Evolutionary conservation across 1,140 invertebrate species (phyloP).

Genomic region (Heliconius congener): DNA sequence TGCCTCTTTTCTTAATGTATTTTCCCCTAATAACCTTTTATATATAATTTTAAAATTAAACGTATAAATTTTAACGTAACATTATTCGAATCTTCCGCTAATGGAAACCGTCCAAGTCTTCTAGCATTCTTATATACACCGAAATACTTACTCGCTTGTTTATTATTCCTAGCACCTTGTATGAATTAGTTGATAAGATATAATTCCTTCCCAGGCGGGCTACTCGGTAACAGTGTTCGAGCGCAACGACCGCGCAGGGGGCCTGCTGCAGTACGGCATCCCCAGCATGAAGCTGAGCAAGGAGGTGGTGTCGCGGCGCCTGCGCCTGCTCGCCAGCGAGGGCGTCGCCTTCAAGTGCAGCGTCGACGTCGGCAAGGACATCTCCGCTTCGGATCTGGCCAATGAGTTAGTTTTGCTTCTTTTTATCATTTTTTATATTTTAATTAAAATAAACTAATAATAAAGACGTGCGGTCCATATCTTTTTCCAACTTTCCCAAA

Average conservation of each 20-base stretch:
- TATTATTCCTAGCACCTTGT: too few relatives aligned
- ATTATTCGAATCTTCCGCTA: too few relatives aligned
- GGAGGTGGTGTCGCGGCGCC: slow-evolving; percentile 93
- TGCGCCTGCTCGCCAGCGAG: slow-evolving; percentile 93
- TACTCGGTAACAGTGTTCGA: slow-evolving; percentile 97
- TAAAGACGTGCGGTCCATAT: too few relatives aligned
- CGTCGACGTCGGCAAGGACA: slow-evolving; percentile 95
- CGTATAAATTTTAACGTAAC: too few relatives aligned
- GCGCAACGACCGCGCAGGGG: slow-evolving; percentile 96
- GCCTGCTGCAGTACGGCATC: slow-evolving; percentile 98
- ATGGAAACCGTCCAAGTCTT: too few relatives aligned
- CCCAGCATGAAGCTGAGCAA: slow-evolving; percentile 99
- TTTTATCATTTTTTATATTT: too few relatives aligned
- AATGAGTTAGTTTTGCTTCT: slow-evolving; percentile 72
- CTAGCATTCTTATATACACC: too few relatives aligned
- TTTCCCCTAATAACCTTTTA: background rate
- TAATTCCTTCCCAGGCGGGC: slow-evolving; percentile 83
- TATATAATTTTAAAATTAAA: too few relatives aligned
- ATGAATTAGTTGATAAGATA: too few relatives aligned
- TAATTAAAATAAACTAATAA: too few relatives aligned
- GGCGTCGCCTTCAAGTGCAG: slow-evolving; percentile 96
- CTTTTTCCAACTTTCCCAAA: too few relatives aligned
- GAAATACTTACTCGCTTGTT: too few relatives aligned
- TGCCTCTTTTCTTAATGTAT: background rate
- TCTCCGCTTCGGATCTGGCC: slow-evolving; percentile 87